phyloP scores from a whole-genome alignment of 2,113 vertebrate species.

The Sialia sialis region DNA sequence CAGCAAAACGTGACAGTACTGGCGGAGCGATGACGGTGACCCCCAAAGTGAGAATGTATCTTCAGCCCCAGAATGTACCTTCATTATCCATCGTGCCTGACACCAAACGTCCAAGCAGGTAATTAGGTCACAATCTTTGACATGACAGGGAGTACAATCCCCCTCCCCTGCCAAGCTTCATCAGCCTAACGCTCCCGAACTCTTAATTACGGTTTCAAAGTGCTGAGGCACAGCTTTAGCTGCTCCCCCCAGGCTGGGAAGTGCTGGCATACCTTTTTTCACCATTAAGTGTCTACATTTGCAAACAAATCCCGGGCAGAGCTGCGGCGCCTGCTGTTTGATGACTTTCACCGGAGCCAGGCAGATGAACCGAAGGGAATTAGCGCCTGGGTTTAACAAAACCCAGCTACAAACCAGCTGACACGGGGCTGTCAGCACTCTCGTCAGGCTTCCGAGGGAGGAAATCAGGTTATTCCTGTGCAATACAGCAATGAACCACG shows the following conservation, averaged over 20 bases:
- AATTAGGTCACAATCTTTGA: background rate
- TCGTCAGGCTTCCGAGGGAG: background rate
- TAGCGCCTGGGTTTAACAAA: background rate
- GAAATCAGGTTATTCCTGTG: background rate
- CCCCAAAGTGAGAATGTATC: background rate
- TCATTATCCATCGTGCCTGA: background rate
- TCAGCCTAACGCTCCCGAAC: background rate
- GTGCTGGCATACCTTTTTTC: conserved; percentile 3
- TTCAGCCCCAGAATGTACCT: background rate
- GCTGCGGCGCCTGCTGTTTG: background rate
- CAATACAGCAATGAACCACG: rapidly evolving
- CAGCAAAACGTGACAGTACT: background rate
- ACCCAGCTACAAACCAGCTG: background rate
- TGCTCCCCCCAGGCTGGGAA: background rate
- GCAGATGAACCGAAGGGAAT: background rate
- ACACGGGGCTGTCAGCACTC: background rate
- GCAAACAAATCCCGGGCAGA: conserved; percentile 22
- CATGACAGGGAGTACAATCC: background rate
- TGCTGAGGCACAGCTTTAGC: background rate
- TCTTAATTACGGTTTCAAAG: background rate
- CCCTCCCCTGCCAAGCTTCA: background rate
- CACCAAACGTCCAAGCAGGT: background rate
- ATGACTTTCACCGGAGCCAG: background rate
- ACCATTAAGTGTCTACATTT: conserved; percentile 37
- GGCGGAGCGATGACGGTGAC: background rate